Evolutionary conservation across 1,140 invertebrate genomes (phyloP).

Genomic region (Conus ventricosus): DNA sequence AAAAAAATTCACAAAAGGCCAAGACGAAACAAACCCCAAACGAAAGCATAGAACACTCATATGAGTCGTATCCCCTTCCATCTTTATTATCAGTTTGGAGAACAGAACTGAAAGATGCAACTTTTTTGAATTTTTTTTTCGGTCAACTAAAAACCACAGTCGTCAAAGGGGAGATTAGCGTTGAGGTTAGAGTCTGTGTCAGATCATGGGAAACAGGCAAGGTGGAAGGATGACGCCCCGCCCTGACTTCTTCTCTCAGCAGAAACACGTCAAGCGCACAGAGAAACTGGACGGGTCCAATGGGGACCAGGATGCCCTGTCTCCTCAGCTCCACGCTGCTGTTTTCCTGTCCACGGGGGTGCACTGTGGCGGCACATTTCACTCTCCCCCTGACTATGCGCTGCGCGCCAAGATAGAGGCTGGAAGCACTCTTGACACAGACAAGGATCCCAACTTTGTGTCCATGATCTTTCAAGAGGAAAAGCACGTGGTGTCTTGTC

Average conservation of each 20-base stretch:
- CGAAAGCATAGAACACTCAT: too few species aligned
- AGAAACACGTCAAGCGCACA: conserved; percentile 32
- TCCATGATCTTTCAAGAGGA: background rate
- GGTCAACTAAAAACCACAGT: too few species aligned
- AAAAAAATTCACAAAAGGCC: too few species aligned
- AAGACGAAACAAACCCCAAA: too few species aligned
- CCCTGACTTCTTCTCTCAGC: conserved; percentile 11
- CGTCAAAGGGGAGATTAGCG: too few species aligned
- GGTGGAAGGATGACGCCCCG: conserved; percentile 18
- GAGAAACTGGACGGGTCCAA: conserved; percentile 11
- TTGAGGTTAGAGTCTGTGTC: too few species aligned
- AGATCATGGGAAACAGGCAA: conserved; percentile 41
- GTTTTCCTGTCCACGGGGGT: conserved; percentile 40
- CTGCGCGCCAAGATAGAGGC: too few species aligned
- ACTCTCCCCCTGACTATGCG: too few species aligned
- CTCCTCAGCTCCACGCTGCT: conserved; percentile 37
- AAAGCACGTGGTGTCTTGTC: background rate
- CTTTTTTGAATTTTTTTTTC: too few species aligned
- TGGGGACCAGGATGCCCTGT: conserved; percentile 37
- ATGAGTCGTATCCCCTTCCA: too few species aligned
- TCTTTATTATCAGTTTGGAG: too few species aligned
- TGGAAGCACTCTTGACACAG: background rate
- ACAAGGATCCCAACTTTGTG: background rate
- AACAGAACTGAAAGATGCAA: too few species aligned
- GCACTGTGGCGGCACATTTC: conserved; percentile 26